These are phyloP conservation scores for Poecile atricapillus DNA, from an alignment of 2,113 vertebrate genomes.

Conservation along the genomic window DNA sequence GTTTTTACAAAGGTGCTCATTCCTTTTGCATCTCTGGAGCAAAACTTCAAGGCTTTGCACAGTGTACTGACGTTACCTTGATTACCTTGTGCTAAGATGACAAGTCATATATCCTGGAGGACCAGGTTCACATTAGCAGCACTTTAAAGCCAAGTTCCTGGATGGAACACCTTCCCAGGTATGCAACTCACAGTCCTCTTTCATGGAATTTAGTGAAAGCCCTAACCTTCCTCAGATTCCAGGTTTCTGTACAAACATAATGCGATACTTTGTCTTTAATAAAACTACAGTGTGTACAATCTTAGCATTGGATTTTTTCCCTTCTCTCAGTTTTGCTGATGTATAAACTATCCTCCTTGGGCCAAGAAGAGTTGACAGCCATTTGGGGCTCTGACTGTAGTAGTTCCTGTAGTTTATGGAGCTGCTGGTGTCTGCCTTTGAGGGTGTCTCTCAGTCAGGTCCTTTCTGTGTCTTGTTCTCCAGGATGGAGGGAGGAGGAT, in stretches of 20 bases:
- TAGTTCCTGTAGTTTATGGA: not conserved
- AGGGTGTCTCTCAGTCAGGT: not conserved
- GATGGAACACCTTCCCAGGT: not conserved
- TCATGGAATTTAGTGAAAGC: not conserved
- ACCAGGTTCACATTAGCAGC: not conserved
- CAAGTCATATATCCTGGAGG: not conserved
- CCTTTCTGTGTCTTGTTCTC: not conserved
- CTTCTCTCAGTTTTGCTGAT: not conserved
- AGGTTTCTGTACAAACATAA: not conserved
- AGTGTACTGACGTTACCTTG: not conserved
- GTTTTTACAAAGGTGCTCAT: not conserved
- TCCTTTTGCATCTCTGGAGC: not conserved
- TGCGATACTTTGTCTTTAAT: not conserved
- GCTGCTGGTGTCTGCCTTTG: not conserved
- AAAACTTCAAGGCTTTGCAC: not conserved
- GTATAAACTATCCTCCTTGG: not conserved
- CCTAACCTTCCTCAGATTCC: not conserved
- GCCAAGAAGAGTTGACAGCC: not conserved
- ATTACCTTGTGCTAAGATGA: not conserved
- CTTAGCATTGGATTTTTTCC: not conserved
- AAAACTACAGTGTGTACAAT: not conserved
- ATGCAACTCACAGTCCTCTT: not conserved
- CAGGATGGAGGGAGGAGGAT: not conserved
- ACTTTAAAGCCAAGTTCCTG: not conserved
- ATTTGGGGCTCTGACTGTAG: not conserved